Base-by-base conservation (phyloP, 1,140 invertebrate species). In the Caenorhabditis briggsae region DNA sequence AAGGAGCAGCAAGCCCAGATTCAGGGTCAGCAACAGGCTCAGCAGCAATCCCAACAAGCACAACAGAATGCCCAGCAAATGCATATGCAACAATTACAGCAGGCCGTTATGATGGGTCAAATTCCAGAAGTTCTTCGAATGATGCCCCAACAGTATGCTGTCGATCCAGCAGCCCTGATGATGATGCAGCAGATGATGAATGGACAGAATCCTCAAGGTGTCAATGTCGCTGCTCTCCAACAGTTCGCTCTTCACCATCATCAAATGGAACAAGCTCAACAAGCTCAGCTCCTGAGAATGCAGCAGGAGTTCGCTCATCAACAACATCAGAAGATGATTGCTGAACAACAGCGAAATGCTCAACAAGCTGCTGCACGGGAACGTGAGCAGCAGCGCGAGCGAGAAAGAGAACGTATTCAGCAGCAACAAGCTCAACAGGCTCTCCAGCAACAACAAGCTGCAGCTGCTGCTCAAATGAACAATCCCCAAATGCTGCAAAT, bases 341-440 rank as follows among this genome's bases (percentile, higher is more conserved):
- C 33, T 50, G n/a, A 23, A 9, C 33, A 78, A 50, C 70, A 78
- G 46, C 48, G 70, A 50, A 48, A 78, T 78, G 70, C 70, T 50
- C 70, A 78, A n/a, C 70, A 78, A 50, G 11, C 14, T 5, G 12
- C 33, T 43, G 64, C 43, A 46, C 64, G 64, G 1, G 64, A 70
- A 16, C 70, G 23, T 50, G 18, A n/a, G 11, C 12, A 78, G 50
- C 61, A 65, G 20, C 65, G 65, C 46, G 65, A 74, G 18, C 65
- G 65, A 46, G 65, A 74, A 74, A 74, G 65, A 48, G 65, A 74
- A 74, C 41, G 65, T 0, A 18, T 14, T n/a, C 70, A 78, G 23
- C 46, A 50, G 23, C 70, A 78, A 46, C 65, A 70, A 41, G 70
- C 70, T 53, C 70, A 78, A 14, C 70, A 78, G 23, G 70, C 70